Conservation (phyloP, 2,797 vertebrate species). For the Danionella dracula region DNA sequence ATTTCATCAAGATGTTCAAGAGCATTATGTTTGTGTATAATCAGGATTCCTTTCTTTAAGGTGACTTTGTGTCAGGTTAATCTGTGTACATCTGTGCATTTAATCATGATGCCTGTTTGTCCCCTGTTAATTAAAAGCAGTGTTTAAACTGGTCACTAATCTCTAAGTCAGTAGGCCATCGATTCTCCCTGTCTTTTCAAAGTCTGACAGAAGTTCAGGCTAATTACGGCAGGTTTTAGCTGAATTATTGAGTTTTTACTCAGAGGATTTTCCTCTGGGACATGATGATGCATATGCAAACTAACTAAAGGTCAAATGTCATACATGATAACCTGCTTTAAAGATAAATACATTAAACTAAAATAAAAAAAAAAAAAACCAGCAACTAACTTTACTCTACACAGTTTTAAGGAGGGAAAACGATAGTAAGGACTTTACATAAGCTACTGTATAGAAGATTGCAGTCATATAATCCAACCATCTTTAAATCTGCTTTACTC, state of each 20-base stretch:
- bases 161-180: constrained; percentile 61
- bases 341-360: too few relatives aligned
- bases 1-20: neutral
- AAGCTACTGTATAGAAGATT: too few relatives aligned
- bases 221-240: constrained; percentile 57
- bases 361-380: too few relatives aligned
- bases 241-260: neutral
- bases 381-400: too few relatives aligned
- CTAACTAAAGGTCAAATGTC: too few relatives aligned
- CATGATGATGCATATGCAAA: neutral
- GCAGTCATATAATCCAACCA: too few relatives aligned
- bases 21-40: constrained; percentile 36
- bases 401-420: too few relatives aligned
- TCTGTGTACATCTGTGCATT: neutral
- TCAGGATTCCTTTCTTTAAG: constrained; percentile 54
- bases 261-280: neutral
- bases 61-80: constrained; percentile 56
- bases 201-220: constrained; percentile 52
- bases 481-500: too few relatives aligned
- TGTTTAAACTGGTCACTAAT: constrained; percentile 67
- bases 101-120: constrained; percentile 23
- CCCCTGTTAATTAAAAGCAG: constrained; percentile 62
- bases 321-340: too few relatives aligned
- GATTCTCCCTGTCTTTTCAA: constrained; percentile 57
- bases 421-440: too few relatives aligned